A percentile compares a stretch with the other conserved stretches of the same genome.
These are phyloP conservation scores for Numida meleagris DNA, from an alignment of 2,113 vertebrate genomes.

Conservation along the genomic window DNA sequence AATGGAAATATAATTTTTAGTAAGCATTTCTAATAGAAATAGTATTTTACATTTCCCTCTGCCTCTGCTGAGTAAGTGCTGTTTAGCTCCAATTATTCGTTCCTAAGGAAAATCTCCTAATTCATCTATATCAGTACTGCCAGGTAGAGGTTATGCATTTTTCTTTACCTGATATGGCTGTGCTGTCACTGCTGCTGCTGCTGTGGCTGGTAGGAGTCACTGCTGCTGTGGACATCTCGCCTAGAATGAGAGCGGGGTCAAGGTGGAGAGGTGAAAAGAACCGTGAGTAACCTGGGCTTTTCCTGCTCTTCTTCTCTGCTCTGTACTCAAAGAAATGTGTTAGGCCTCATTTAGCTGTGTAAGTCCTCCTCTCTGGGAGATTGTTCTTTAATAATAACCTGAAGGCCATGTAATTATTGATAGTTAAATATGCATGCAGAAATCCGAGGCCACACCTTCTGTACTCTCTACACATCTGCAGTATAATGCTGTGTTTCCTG, in stretches of 20 bases:
- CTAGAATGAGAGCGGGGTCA: conserved; percentile 85
- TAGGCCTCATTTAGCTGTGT: neutral
- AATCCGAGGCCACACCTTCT: conserved; percentile 60
- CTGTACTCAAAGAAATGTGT: conserved; percentile 33
- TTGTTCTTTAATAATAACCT: conserved; percentile 36
- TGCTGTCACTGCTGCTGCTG: conserved; percentile 79
- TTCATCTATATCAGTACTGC: conserved; percentile 58
- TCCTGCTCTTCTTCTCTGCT: conserved; percentile 56
- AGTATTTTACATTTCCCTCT: conserved; percentile 53
- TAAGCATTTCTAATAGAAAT: conserved; percentile 36
- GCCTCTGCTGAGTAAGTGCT: conserved; percentile 68
- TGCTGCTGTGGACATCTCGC: conserved; percentile 75
- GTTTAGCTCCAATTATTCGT: conserved; percentile 59
- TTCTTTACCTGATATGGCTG: conserved; percentile 80
- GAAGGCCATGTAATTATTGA: neutral
- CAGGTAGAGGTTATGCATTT: conserved; percentile 58
- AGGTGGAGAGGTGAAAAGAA: conserved; percentile 95
- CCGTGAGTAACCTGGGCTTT: conserved; percentile 86
- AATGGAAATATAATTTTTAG: conserved; percentile 50
- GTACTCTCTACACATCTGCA: conserved; percentile 53
- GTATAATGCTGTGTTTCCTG: conserved; percentile 22
- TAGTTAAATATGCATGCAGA: conserved; percentile 63
- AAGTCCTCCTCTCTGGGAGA: conserved; percentile 7
- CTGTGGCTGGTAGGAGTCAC: conserved; percentile 76
- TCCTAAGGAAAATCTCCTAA: conserved; percentile 63